Evolutionary conservation across 2,113 vertebrate species (phyloP).

Genomic region (Prochilodus magdalenae): DNA sequence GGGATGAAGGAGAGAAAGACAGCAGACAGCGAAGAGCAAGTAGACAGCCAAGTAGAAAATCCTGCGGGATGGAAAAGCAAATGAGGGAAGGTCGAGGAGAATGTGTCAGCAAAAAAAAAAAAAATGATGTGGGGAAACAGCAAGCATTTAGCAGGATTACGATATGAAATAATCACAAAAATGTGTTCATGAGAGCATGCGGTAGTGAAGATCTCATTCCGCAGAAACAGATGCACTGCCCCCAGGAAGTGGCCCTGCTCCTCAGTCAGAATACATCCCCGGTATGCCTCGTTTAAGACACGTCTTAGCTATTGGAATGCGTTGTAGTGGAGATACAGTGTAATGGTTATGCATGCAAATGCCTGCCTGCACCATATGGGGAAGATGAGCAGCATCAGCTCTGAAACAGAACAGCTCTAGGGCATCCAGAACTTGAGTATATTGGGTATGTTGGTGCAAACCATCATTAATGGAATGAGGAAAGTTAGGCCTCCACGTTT

Average conservation of each 20-base stretch:
- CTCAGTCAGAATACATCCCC: background rate
- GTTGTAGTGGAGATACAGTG: background rate
- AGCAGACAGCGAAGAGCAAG: conserved; percentile 26
- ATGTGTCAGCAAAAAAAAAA: background rate
- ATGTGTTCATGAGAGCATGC: background rate
- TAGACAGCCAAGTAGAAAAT: conserved; percentile 28
- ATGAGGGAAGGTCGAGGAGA: conserved; percentile 11
- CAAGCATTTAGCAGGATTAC: background rate
- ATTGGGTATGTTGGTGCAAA: background rate
- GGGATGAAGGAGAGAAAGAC: conserved; percentile 53
- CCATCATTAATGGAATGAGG: background rate
- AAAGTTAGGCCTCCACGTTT: background rate
- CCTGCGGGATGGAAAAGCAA: conserved; percentile 20
- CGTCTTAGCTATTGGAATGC: background rate
- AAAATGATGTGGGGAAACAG: background rate
- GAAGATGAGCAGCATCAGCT: background rate
- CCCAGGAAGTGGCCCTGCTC: background rate
- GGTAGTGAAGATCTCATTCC: background rate
- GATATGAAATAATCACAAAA: background rate
- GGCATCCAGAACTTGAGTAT: background rate
- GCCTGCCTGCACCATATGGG: background rate
- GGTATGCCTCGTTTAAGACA: background rate
- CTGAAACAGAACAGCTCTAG: background rate
- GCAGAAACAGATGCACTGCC: background rate
- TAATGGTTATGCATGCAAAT: background rate